A percentile compares a stretch with the other conserved stretches of the same genome.
Evolutionary conservation across 1,140 invertebrate genomes (phyloP).

Genomic region (Antheraea pernyi): DNA sequence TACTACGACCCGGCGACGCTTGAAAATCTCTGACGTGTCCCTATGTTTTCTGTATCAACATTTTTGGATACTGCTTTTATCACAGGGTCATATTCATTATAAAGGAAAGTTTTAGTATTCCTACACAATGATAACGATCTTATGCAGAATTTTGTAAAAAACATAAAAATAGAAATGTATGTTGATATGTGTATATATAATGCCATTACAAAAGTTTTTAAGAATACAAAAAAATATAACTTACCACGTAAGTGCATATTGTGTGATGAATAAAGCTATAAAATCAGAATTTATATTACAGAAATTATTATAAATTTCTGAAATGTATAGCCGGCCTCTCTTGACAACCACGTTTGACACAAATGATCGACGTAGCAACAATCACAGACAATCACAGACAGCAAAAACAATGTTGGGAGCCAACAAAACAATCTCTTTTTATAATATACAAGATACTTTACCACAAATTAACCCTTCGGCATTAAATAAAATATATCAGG

Average conservation of each 20-base stretch:
- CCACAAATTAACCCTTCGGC: too few relatives aligned
- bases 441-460: too few relatives aligned
- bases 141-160: neutral
- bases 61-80: neutral
- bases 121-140: neutral
- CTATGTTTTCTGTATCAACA: conserved; percentile 21
- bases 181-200: neutral
- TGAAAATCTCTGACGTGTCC: conserved; percentile 61
- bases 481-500: too few relatives aligned
- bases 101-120: neutral
- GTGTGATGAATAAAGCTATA: neutral
- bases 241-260: conserved; percentile 4
- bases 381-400: neutral
- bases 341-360: conserved; percentile 49
- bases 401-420: too few relatives aligned
- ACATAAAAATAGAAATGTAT: neutral
- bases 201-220: neutral
- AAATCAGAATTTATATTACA: neutral
- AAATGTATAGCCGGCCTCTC: conserved; percentile 27
- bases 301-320: conserved; percentile 6
- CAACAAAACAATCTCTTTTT: too few relatives aligned
- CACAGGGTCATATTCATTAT: neutral
- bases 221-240: neutral
- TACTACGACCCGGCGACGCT: conserved; percentile 20
- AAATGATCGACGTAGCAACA: conserved; percentile 54